Base-by-base conservation (phyloP, 2,888 invertebrate genomes). In the Zaprionus lineosus region DNA sequence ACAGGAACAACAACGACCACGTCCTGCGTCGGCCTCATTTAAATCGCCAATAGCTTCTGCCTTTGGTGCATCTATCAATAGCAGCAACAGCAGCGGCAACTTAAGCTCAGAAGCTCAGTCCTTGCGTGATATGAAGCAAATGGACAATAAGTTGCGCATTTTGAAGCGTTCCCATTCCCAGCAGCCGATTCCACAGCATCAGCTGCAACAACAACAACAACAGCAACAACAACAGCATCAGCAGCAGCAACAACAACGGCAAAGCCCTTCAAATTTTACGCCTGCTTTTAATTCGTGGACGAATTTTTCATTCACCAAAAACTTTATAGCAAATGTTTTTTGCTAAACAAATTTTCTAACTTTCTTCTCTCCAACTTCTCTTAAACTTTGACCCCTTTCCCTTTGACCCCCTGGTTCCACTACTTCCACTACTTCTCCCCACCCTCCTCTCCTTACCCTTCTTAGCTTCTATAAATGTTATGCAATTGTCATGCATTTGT, bases 261-360 rank as follows among this genome's bases (percentile, higher is more conserved):
- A 34, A 26, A 66, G 74, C 41, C 71, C 69, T 2, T 43, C 76
- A 34, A 86, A 86, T 58, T 89, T 88, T 56, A 88, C 87, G 74
- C 89, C 89, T 74, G 88, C 78, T 83, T 88, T 89, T 40, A 88
- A 88, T 85, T 89, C 90, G 69, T 89, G 89, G 89, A 88, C 86
- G 63, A 89, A 89, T 86, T 89, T 89, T 66, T 88, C 89, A 68
- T 89, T 89, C 78, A 89, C 89, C 58, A 89, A 90, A 77, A 89
- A 89, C 78, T 88, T 88, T 64, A 89, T 89, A 76, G 85, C 90
- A 65, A 89, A 89, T 73, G 89, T 89, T 28, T 89, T 89, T 79
- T 89, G 89, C 86, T 89, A 87, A 81, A 51, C 37, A 53, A 48
- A 44, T 53, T 31, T 4, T 44, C 11, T 4, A 26, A 36, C 33